These are phyloP conservation scores for Tautogolabrus adspersus DNA, from an alignment of 2,113 vertebrate genomes.

Conservation along the genomic window DNA sequence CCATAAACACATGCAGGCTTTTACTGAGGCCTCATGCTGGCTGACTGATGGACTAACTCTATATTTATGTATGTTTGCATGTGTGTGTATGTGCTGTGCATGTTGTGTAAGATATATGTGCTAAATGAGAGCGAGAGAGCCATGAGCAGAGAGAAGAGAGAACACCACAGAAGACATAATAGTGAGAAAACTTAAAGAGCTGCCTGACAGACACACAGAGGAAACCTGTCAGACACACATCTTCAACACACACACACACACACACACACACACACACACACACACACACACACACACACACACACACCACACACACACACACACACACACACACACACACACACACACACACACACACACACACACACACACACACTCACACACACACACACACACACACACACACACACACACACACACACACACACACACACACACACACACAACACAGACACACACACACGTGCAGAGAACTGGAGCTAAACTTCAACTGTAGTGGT, in stretches of 20 bases:
- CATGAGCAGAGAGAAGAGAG: conserved; percentile 11
- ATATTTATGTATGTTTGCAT: background rate
- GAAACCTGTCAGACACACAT: background rate
- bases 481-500: background rate
- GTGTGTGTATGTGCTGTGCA: background rate
- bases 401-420: no score
- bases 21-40: conserved; percentile 51
- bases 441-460: no score
- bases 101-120: background rate
- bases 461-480: background rate
- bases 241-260: background rate
- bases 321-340: no score
- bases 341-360: no score
- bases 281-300: no score
- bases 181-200: background rate
- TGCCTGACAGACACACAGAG: background rate
- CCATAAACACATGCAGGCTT: conserved; percentile 55
- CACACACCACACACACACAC: no score
- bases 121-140: background rate
- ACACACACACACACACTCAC: no score
- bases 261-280: no score
- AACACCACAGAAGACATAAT: conserved; percentile 27
- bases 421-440: no score
- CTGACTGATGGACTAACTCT: conserved; percentile 48
- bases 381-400: no score